Evolutionary conservation across 2,113 vertebrate species (phyloP).

Genomic region (Hippoglossus stenolepis): DNA sequence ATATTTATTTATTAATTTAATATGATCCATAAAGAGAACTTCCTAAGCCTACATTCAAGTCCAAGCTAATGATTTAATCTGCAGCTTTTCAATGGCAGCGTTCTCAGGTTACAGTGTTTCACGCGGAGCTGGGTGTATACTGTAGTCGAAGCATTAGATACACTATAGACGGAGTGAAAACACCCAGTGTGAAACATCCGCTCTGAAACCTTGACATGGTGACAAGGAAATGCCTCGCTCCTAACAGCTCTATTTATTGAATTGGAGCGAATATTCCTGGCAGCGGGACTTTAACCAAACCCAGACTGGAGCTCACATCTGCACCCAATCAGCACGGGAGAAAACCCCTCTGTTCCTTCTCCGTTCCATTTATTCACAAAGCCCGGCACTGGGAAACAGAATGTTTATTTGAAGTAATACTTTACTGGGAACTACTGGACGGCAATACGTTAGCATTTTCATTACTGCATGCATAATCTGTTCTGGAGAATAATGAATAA

Average conservation of each 20-base stretch:
- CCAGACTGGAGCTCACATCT: slow-evolving; percentile 83
- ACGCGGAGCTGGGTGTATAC: slow-evolving; percentile 6
- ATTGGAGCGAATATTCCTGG: slow-evolving; percentile 82
- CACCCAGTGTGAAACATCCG: slow-evolving; percentile 69
- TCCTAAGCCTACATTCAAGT: neutral
- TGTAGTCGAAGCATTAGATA: slow-evolving; percentile 25
- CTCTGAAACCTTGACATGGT: slow-evolving; percentile 70
- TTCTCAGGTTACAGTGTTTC: slow-evolving; percentile 32
- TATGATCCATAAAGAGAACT: neutral
- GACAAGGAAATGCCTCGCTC: slow-evolving; percentile 79
- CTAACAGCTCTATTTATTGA: slow-evolving; percentile 85
- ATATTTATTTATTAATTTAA: neutral
- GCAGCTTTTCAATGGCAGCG: neutral
- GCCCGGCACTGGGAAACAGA: slow-evolving; percentile 69
- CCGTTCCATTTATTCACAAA: slow-evolving; percentile 80
- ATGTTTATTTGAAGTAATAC: slow-evolving; percentile 85
- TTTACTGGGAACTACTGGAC: slow-evolving; percentile 81
- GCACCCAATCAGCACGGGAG: slow-evolving; percentile 80
- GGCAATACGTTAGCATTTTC: slow-evolving; percentile 62
- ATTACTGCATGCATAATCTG: slow-evolving; percentile 51
- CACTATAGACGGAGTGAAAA: slow-evolving; percentile 33
- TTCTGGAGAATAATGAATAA: slow-evolving; percentile 43
- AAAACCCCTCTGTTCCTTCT: slow-evolving; percentile 74
- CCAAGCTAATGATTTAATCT: neutral
- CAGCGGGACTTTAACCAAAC: slow-evolving; percentile 81